Evolutionary conservation across 1,140 invertebrate species (phyloP).

Genomic region (Harpegnathos saltator): DNA sequence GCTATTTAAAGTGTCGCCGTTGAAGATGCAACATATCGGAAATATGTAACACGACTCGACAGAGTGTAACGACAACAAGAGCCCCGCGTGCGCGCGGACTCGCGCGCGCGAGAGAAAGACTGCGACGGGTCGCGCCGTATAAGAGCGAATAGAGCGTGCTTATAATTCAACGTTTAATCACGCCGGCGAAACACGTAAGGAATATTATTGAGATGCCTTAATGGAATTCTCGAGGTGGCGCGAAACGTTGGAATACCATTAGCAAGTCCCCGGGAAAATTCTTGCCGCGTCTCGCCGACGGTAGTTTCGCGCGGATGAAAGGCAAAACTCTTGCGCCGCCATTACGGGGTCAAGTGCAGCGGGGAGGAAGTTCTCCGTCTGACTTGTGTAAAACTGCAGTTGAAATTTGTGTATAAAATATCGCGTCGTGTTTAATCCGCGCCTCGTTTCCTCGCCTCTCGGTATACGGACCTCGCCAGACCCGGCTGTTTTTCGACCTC

Average conservation of each 20-base stretch:
- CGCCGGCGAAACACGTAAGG: slow-evolving; percentile 22
- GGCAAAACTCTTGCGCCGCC: slow-evolving; percentile 50
- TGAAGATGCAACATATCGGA: not conserved
- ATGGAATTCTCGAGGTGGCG: slow-evolving; percentile 30
- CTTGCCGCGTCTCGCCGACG: slow-evolving; percentile 38
- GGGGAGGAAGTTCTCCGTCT: not conserved
- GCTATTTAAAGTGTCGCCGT: not conserved
- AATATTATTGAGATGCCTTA: slow-evolving; percentile 55
- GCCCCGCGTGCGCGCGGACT: not conserved
- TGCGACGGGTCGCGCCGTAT: too few species aligned
- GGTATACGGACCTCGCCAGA: too few species aligned
- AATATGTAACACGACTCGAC: not conserved
- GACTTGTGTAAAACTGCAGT: not conserved
- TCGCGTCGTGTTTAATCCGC: not conserved
- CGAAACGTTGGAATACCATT: slow-evolving; percentile 55
- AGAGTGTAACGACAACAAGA: slow-evolving; percentile 1
- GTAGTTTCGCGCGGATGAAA: slow-evolving; percentile 48
- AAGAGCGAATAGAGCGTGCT: not conserved
- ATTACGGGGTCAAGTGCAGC: slow-evolving; percentile 12
- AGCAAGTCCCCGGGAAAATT: slow-evolving; percentile 44
- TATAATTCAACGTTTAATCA: slow-evolving; percentile 46
- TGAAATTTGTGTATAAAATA: not conserved
- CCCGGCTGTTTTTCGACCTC: not conserved
- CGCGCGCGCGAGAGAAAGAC: too few species aligned
- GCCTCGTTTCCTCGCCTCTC: too few species aligned